Evolutionary conservation across 2,113 vertebrate genomes (phyloP).

Genomic region (Oreocharis arfaki): DNA sequence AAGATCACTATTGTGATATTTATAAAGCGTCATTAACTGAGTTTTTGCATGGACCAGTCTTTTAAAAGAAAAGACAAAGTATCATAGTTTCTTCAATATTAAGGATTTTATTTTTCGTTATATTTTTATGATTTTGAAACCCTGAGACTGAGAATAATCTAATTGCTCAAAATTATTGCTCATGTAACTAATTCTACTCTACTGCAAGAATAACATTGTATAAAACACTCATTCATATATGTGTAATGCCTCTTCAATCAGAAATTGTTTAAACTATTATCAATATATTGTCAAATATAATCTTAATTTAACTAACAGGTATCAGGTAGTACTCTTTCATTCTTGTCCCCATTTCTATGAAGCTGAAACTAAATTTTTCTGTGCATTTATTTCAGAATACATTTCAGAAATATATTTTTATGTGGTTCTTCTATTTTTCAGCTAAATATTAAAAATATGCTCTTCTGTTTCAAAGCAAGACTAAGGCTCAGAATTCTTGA

Average conservation of each 20-base stretch:
- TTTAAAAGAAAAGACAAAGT: not conserved
- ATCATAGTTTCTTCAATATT: not conserved
- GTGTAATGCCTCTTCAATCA: not conserved
- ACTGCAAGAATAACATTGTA: not conserved
- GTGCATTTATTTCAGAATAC: not conserved
- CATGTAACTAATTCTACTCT: not conserved
- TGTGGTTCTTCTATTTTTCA: accelerated
- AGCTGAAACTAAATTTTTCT: not conserved
- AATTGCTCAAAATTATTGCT: not conserved
- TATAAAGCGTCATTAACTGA: not conserved
- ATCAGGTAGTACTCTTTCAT: not conserved
- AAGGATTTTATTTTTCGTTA: not conserved
- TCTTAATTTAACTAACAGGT: not conserved
- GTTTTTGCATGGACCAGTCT: not conserved
- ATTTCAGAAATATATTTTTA: not conserved
- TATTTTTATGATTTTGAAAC: not conserved
- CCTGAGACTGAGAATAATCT: not conserved
- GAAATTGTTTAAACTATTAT: not conserved
- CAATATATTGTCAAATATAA: not conserved
- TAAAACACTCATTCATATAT: not conserved
- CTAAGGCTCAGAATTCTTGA: not conserved
- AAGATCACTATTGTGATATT: not conserved
- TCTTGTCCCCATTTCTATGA: not conserved
- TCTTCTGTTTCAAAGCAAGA: not conserved
- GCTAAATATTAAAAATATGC: not conserved